These are phyloP conservation scores for Mixornis gularis DNA, from an alignment of 2,113 vertebrate species.

Conservation along the genomic window DNA sequence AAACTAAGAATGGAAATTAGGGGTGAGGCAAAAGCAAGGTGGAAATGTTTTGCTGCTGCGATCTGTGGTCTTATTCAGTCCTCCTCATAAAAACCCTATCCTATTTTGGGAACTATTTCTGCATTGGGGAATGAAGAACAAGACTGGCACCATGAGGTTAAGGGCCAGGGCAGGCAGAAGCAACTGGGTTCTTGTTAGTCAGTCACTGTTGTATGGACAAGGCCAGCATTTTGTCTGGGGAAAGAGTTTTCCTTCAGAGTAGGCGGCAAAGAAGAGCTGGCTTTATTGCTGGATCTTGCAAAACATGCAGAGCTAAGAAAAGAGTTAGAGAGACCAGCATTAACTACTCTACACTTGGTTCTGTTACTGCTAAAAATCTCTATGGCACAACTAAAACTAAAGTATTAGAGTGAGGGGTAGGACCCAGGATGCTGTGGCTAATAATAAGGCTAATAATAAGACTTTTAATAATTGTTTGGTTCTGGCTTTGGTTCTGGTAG, in stretches of 20 bases:
- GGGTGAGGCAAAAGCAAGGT: not conserved
- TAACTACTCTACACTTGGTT: not conserved
- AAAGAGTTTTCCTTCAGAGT: not conserved
- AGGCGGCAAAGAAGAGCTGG: not conserved
- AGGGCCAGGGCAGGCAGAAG: not conserved
- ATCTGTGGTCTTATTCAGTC: not conserved
- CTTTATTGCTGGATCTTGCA: not conserved
- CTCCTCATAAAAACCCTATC: not conserved
- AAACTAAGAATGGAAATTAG: not conserved
- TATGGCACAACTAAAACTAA: not conserved
- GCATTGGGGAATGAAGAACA: not conserved
- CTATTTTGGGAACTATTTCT: not conserved
- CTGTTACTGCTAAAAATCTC: not conserved
- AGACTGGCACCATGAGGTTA: not conserved
- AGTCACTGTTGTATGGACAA: not conserved
- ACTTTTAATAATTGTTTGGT: not conserved
- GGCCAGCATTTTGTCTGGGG: not conserved
- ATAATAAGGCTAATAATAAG: not conserved
- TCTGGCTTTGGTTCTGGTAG: not conserved
- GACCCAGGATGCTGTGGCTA: not conserved
- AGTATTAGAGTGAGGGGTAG: not conserved
- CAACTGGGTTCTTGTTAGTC: not conserved
- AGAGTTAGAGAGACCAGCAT: not conserved
- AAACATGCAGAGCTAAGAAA: not conserved
- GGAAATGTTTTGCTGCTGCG: rapidly evolving